Percentiles rank a stretch among this genome's conserved stretches.
These are phyloP conservation scores for Euzetes globulus DNA, from an alignment of 2,888 invertebrate species.

Conservation along the genomic window DNA sequence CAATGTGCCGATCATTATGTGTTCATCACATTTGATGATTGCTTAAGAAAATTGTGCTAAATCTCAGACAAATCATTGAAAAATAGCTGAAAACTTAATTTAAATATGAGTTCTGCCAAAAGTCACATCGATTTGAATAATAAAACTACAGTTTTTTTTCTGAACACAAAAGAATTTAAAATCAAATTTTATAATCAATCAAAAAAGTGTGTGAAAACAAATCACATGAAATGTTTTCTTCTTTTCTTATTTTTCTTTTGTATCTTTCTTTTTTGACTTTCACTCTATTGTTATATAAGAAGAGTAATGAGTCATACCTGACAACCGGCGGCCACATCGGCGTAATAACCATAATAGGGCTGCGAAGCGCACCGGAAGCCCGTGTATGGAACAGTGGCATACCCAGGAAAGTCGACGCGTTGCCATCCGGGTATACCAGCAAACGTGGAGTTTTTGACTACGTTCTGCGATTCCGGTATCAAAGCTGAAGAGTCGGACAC, in stretches of 20 bases:
- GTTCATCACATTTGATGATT: too few relatives aligned
- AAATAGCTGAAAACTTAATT: too few relatives aligned
- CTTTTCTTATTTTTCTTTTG: background rate
- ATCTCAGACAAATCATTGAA: too few relatives aligned
- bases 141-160: background rate
- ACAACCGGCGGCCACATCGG: conserved; percentile 34
- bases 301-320: conserved; percentile 37
- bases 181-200: background rate
- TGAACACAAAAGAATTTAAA: background rate
- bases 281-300: background rate
- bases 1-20: background rate
- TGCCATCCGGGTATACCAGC: conserved; percentile 32
- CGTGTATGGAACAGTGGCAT: conserved; percentile 35
- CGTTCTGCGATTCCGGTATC: conserved; percentile 19
- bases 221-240: background rate
- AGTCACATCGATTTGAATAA: too few relatives aligned
- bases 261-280: background rate
- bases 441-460: conserved; percentile 30
- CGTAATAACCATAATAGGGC: conserved; percentile 36
- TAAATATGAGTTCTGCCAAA: too few relatives aligned
- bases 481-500: background rate
- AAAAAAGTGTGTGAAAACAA: background rate
- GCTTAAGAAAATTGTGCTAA: too few relatives aligned
- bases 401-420: conserved; percentile 33
- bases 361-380: conserved; percentile 33